phyloP scores from a whole-genome alignment of 2,888 invertebrate species.

The Lycocerus yunnanus region DNA sequence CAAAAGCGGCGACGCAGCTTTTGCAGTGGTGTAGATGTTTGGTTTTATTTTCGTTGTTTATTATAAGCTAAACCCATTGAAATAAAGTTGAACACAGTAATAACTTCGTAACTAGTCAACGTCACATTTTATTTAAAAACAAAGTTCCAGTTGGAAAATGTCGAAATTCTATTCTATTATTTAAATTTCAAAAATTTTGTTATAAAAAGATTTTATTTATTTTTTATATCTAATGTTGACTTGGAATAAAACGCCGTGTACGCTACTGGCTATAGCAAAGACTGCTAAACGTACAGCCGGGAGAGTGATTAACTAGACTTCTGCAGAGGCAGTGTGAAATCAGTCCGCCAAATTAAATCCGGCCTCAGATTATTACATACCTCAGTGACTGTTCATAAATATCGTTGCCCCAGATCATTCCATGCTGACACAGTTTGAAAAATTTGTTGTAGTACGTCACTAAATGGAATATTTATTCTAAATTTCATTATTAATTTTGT shows the following conservation, averaged over 20 bases:
- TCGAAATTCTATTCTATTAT: neutral
- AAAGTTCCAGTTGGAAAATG: neutral
- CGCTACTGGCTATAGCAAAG: constrained; percentile 34
- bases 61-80: neutral
- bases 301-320: constrained; percentile 56
- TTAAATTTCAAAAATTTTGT: neutral
- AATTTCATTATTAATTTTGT: neutral
- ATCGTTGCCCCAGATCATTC: constrained; percentile 49
- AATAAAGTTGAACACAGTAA: neutral
- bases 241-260: neutral
- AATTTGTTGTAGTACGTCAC: neutral
- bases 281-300: constrained; percentile 35
- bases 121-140: neutral
- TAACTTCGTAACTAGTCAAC: neutral
- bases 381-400: constrained; percentile 74
- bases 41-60: neutral
- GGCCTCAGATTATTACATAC: constrained; percentile 74
- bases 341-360: constrained; percentile 76
- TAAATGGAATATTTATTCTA: neutral
- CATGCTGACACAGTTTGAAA: constrained; percentile 15
- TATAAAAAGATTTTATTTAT: neutral
- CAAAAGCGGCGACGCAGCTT: constrained; percentile 29
- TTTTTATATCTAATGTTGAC: neutral
- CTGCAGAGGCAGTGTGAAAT: constrained; percentile 66
- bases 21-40: constrained; percentile 30